Evolutionary conservation across 2,888 invertebrate genomes (phyloP).

Genomic region (Erebia aethiops): DNA sequence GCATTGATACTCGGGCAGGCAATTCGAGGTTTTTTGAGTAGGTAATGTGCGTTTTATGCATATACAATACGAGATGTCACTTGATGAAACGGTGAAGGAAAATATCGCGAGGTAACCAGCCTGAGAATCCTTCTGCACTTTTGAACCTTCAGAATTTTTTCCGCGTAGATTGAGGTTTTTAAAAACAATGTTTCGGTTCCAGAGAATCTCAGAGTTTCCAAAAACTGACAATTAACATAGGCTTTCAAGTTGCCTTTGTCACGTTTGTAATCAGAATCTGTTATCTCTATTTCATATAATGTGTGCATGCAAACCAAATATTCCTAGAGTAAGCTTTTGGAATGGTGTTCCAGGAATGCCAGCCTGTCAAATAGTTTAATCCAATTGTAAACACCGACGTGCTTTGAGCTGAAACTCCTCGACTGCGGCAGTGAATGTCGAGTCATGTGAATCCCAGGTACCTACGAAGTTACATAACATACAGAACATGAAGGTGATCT

Average conservation of each 20-base stretch:
- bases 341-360: background rate
- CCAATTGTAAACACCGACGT: background rate
- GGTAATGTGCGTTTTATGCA: too few species aligned
- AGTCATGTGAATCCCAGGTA: background rate
- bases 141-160: too few species aligned
- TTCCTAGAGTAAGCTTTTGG: background rate
- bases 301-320: background rate
- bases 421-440: background rate
- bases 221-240: too few species aligned
- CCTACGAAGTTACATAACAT: background rate
- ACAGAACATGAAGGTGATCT: background rate
- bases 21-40: too few species aligned
- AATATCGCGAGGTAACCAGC: too few species aligned
- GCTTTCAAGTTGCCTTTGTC: conserved; percentile 2
- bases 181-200: too few species aligned
- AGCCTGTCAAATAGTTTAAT: background rate
- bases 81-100: too few species aligned
- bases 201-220: too few species aligned
- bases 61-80: too few species aligned
- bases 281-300: background rate
- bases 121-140: too few species aligned
- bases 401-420: background rate
- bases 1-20: too few species aligned
- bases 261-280: conserved; percentile 1
- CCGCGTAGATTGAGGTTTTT: too few species aligned